Evolutionary conservation across 1,140 invertebrate genomes (phyloP).

Genomic region (Luehdorfia chinensis): DNA sequence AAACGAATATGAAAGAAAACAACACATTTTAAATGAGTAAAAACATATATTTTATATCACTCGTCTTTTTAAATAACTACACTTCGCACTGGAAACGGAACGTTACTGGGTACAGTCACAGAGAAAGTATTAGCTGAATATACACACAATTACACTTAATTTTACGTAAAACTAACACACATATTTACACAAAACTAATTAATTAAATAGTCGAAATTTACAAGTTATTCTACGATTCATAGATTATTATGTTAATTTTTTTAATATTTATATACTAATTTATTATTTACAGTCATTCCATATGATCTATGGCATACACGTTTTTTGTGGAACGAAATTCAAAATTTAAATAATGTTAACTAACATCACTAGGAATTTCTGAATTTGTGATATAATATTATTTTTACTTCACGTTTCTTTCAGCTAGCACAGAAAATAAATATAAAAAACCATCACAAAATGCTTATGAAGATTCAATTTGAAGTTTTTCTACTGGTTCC

Average conservation of each 20-base stretch:
- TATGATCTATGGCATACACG: conserved; percentile 9
- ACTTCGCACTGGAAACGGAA: conserved; percentile 29
- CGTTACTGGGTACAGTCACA: conserved; percentile 34
- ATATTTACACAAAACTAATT: conserved; percentile 49
- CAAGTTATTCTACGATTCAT: conserved; percentile 22
- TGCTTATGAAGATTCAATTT: too few relatives aligned
- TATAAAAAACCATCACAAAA: too few relatives aligned
- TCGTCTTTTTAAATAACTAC: conserved; percentile 52
- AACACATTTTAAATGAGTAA: conserved; percentile 62
- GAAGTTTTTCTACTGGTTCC: too few relatives aligned
- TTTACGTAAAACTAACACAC: conserved; percentile 48
- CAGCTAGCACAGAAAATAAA: too few relatives aligned
- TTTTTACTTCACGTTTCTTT: too few relatives aligned
- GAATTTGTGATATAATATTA: too few relatives aligned
- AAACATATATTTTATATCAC: conserved; percentile 75
- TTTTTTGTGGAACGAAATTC: not conserved
- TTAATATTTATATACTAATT: not conserved
- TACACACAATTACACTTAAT: conserved; percentile 54
- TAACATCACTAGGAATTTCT: too few relatives aligned
- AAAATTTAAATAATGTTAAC: too few relatives aligned
- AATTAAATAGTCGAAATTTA: conserved; percentile 27
- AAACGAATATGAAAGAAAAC: too few relatives aligned
- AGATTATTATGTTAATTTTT: too few relatives aligned
- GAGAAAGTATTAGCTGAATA: conserved; percentile 33
- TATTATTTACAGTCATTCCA: conserved; percentile 1